Conservation (phyloP, 2,797 vertebrate genomes). For the Petrocephalus sullivani region DNA sequence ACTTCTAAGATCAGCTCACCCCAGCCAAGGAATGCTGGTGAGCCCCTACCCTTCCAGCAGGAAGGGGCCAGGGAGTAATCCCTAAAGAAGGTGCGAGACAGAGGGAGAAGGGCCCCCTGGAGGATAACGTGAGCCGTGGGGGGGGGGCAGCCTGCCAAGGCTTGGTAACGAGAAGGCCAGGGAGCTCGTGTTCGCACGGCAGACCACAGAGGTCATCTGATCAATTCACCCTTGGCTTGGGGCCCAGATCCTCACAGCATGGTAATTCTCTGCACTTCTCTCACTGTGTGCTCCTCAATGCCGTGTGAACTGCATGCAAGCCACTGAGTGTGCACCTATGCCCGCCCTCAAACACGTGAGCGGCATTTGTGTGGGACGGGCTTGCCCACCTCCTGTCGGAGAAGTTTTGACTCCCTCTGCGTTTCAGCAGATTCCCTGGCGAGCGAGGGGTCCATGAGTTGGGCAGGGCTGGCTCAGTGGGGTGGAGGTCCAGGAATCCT, state of each 20-base stretch:
- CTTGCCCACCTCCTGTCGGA: not conserved
- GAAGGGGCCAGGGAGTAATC: conserved; percentile 10
- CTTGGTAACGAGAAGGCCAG: not conserved
- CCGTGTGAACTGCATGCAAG: not conserved
- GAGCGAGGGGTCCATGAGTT: not conserved
- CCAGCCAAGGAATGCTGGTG: conserved; percentile 9
- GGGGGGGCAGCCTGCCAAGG: not conserved
- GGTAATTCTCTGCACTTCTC: not conserved
- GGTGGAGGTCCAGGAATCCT: not conserved
- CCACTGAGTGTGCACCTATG: not conserved
- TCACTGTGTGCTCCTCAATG: not conserved
- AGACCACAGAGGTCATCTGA: conserved; percentile 7
- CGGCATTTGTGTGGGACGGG: not conserved
- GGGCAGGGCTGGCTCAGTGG: conserved; percentile 11
- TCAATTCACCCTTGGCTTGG: not conserved
- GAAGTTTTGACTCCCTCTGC: not conserved
- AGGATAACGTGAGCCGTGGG: not conserved
- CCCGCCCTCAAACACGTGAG: not conserved
- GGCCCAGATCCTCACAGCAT: not conserved
- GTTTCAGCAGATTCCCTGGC: not conserved
- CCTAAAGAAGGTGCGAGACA: conserved; percentile 23
- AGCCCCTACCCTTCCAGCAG: conserved; percentile 1
- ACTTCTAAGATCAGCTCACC: conserved; percentile 19
- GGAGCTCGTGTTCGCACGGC: not conserved
- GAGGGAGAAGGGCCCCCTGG: conserved; percentile 12